Conservation (phyloP, 2,113 vertebrate genomes). For the Zosterops hypoxanthus region DNA sequence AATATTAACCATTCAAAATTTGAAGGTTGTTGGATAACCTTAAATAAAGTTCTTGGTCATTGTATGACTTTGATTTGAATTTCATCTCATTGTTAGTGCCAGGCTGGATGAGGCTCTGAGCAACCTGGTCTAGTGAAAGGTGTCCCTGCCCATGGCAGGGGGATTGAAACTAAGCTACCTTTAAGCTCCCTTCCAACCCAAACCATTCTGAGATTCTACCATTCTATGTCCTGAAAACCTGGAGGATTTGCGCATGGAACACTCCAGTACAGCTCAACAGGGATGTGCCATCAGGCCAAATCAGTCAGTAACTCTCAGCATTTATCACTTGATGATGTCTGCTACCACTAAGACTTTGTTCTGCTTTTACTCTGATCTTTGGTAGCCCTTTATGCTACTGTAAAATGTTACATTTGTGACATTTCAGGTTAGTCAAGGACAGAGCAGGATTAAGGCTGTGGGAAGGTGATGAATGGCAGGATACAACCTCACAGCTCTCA, state of each 20-base stretch:
- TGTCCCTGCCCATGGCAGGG: not conserved
- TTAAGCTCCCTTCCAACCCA: not conserved
- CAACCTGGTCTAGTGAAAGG: not conserved
- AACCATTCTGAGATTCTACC: not conserved
- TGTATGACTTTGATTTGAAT: not conserved
- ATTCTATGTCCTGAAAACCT: not conserved
- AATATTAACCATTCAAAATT: not conserved
- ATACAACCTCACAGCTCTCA: too few species aligned
- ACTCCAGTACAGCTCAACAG: not conserved
- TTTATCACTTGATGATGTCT: not conserved
- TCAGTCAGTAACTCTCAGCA: not conserved
- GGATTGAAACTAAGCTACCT: not conserved
- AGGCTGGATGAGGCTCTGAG: not conserved
- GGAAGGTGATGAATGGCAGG: not conserved
- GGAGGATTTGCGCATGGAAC: not conserved
- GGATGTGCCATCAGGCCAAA: not conserved
- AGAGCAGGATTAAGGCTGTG: not conserved
- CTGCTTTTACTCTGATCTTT: not conserved
- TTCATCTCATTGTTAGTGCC: not conserved
- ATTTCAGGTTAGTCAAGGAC: not conserved
- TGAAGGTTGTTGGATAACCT: not conserved
- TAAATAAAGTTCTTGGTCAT: not conserved
- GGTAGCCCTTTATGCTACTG: not conserved
- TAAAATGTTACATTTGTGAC: not conserved
- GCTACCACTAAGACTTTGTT: not conserved